Evolutionary conservation across 2,888 invertebrate genomes (phyloP), one percentile per base, ranked within the genome.

Genomic region (Drosophila peninsularis): DNA sequence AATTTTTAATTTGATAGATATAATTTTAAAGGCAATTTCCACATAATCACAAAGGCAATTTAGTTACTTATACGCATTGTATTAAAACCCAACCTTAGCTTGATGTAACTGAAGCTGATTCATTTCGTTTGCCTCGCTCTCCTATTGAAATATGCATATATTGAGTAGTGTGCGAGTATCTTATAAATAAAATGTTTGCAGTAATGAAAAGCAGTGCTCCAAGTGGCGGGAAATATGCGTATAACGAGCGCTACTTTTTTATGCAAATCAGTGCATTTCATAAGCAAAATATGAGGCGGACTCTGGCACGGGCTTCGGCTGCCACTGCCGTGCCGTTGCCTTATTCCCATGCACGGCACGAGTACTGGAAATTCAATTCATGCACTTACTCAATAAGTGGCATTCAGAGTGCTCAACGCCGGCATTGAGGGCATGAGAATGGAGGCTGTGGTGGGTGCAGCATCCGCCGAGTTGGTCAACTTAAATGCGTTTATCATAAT

Each of bases 211-310:
- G 64, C 49, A 58, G 14, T 52, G 75, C 62, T 52, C 52, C 67
- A 74, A 73, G 64, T 73, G 55, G 76, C 65, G 80, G 63, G 62
- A 83, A 81, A 80, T 86, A 64, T 80, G 86, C 86, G 80, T 75
- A 80, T 71, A 87, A 80, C 83, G 74, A 80, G 84, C 57, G 61
- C 58, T 58, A 71, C 78, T 69, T 80, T 62, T 72, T 62, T 49
- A 82, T 86, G 87, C 78, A 86, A 82, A 87, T 87, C 81, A 68
- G 55, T 65, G 69, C 62, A 57, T 71, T 74, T 82, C 67, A 75
- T 62, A 72, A 74, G 77, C 72, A 71, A 71, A 72, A 82, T 74
- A 80, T 83, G 71, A 80, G 75, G 56, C 84, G 52, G 60, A 66
- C 53, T 50, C 47, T 71, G 24, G 42, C 44, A 24, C 19, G 17